Evolutionary conservation across 2,797 vertebrate species (phyloP).

Genomic region (Buceros bicornis): DNA sequence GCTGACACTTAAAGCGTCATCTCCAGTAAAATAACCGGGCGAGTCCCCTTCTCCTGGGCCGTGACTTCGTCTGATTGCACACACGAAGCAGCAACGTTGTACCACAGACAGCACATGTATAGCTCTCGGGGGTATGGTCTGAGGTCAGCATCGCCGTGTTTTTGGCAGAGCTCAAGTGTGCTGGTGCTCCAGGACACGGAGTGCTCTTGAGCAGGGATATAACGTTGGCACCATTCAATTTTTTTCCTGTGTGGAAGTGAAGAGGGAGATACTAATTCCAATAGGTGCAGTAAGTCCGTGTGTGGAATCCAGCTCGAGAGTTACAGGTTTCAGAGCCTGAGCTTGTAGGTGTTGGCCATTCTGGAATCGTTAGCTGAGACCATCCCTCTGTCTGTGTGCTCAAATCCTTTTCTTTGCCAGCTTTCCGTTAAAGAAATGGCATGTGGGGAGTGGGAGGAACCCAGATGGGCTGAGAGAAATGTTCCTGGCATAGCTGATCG

Average conservation of each 20-base stretch:
- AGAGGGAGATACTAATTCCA: not conserved
- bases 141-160: not conserved
- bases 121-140: not conserved
- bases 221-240: not conserved
- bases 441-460: not conserved
- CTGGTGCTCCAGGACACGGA: not conserved
- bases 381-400: not conserved
- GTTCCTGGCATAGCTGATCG: accelerated
- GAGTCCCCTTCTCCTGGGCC: not conserved
- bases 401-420: not conserved
- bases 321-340: not conserved
- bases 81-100: not conserved
- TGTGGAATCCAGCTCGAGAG: not conserved
- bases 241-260: not conserved
- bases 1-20: not conserved
- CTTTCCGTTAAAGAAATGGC: not conserved
- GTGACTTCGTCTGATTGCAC: not conserved
- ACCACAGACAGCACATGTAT: accelerated
- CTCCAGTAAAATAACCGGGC: not conserved
- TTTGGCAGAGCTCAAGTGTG: not conserved
- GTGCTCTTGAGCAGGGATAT: accelerated
- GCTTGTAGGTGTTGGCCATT: not conserved
- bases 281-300: not conserved
- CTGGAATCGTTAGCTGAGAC: not conserved
- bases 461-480: no score